phyloP scores from a whole-genome alignment of 2,797 vertebrate species.

The Anguilla marmorata region DNA sequence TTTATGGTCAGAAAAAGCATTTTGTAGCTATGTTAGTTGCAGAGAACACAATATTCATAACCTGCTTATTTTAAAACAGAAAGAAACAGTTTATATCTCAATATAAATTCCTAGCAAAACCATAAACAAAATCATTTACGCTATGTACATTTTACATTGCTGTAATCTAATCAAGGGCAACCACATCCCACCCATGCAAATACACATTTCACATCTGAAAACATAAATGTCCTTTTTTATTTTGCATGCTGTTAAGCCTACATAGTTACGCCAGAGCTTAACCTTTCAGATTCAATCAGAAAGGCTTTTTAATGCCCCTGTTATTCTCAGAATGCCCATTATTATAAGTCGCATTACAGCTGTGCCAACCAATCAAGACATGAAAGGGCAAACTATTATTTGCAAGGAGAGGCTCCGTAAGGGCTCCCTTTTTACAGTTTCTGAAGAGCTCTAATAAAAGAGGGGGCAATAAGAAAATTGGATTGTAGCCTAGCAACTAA shows the following conservation, averaged over 20 bases:
- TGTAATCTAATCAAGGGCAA: background rate
- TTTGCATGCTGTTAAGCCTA: background rate
- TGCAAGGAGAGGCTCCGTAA: background rate
- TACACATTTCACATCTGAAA: background rate
- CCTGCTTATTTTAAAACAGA: background rate
- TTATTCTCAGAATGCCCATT: background rate
- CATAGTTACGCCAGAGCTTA: background rate
- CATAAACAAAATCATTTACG: background rate
- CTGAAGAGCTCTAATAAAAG: slow-evolving; percentile 17
- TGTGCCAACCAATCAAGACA: background rate
- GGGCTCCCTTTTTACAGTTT: background rate
- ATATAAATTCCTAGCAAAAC: background rate
- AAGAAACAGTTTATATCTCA: background rate
- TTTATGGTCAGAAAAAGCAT: background rate
- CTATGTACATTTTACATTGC: background rate
- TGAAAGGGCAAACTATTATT: slow-evolving; percentile 20
- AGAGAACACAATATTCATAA: background rate
- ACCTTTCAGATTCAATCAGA: background rate
- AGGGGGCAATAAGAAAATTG: background rate
- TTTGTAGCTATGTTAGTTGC: background rate
- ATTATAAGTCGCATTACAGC: background rate
- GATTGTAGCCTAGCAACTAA: slow-evolving; percentile 22
- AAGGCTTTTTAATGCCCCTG: background rate
- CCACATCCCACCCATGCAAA: background rate
- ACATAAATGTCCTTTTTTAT: background rate